Percentiles rank a stretch among this genome's conserved stretches.
phyloP scores from a whole-genome alignment of 2,113 vertebrate species.

The Petrocephalus zakoni region DNA sequence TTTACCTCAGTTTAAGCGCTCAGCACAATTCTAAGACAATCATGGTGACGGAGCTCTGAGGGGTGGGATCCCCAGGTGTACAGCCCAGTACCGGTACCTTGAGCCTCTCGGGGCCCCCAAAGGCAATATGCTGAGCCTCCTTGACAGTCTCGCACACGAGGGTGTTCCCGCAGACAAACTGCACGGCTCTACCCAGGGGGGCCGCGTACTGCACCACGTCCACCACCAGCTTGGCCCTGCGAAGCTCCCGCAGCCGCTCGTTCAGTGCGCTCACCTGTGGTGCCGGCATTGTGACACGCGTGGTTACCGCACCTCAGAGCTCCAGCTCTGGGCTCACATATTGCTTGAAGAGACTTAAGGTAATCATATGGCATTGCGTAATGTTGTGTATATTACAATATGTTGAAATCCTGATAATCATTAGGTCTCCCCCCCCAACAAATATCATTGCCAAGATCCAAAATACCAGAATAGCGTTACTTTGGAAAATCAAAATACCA shows the following conservation, averaged over 20 bases:
- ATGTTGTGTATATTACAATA: not conserved
- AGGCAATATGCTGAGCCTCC: slow-evolving; percentile 77
- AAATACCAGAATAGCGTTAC: not conserved
- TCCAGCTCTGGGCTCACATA: not conserved
- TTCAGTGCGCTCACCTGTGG: slow-evolving; percentile 78
- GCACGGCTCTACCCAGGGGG: slow-evolving; percentile 76
- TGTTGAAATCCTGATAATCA: no score
- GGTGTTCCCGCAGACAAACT: slow-evolving; percentile 86
- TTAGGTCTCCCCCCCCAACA: no score
- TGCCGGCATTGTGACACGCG: not conserved
- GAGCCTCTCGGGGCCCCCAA: slow-evolving; percentile 64
- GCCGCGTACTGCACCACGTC: slow-evolving; percentile 76
- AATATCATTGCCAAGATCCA: not conserved
- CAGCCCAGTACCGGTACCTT: slow-evolving; percentile 63
- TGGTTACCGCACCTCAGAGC: not conserved
- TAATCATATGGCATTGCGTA: not conserved
- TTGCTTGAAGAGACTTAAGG: not conserved
- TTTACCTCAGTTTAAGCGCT: not conserved
- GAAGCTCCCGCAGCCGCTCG: slow-evolving; percentile 79
- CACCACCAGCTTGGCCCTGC: slow-evolving; percentile 78
- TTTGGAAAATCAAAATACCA: not conserved
- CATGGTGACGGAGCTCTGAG: not conserved
- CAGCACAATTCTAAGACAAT: not conserved
- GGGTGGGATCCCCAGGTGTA: not conserved
- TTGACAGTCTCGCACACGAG: slow-evolving; percentile 83